A percentile compares a stretch with the other conserved stretches of the same genome.
These are phyloP conservation scores for Nasonovia ribisnigri DNA, from an alignment of 2,888 invertebrate species.

Conservation along the genomic window DNA sequence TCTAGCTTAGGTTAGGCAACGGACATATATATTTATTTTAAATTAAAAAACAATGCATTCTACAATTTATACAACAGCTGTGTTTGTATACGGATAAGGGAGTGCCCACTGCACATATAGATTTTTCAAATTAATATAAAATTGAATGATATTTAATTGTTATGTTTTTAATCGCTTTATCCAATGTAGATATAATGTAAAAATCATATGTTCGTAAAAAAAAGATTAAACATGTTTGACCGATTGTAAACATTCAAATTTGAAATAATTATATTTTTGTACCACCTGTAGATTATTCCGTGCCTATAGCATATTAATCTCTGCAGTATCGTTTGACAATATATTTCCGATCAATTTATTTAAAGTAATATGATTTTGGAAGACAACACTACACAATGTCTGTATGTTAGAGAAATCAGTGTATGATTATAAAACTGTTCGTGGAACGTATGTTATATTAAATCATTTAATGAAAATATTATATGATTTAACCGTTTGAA, in stretches of 20 bases:
- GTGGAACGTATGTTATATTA: neutral
- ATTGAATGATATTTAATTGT: neutral
- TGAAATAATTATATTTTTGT: neutral
- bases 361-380: neutral
- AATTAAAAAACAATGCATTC: neutral
- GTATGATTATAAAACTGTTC: neutral
- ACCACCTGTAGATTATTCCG: neutral
- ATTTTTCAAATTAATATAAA: neutral
- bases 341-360: neutral
- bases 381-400: neutral
- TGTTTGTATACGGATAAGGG: neutral
- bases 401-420: neutral
- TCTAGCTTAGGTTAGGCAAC: neutral
- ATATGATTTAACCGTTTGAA: neutral
- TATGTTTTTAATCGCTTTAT: neutral
- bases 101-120: neutral
- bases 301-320: neutral
- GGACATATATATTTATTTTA: neutral
- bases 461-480: neutral
- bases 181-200: neutral
- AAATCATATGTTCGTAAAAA: neutral
- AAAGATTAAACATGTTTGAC: neutral
- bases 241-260: neutral
- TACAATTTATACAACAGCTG: neutral
- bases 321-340: neutral